Evolutionary conservation across 2,113 vertebrate genomes (phyloP), one percentile per base, ranked within the genome.

Genomic region (Ariopsis seemanni): DNA sequence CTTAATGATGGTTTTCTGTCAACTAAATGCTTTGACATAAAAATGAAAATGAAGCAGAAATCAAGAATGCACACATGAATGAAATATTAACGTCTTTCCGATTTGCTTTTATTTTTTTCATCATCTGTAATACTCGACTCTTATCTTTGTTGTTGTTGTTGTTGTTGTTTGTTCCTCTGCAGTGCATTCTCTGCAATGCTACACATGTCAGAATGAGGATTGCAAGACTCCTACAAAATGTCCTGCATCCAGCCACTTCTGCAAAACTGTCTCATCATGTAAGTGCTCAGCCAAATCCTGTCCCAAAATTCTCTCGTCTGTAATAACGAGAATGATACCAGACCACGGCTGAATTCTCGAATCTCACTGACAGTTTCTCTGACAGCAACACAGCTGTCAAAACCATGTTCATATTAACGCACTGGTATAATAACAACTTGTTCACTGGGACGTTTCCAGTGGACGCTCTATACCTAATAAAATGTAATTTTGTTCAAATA

Each of bases 121-220:
- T 42, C 34, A 42, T 42, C 42, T 42, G 3, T 42, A 3, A 42
- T 42, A 42, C 42, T 42, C 42, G 2, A 42, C 42, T 69, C 11
- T 69, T 30, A 30, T 30, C 4, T 67, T 15, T 67, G 20, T 25
- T 62, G 2, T 52, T 0, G 20, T 75, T 62, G 18, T 50, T 6
- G 83, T 50, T 87, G 53, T 57, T n/a, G 48, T n/a, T 82, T 80
- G n/a, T 25, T 20, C 83, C 30, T 82, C 74, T 2, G 18, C 80
- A 94, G 94, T 94, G 89, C 85, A 93, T 79, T 75, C 92, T 0
- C 91, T 94, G 79, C 80, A 0, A 15, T 94, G 94, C 86, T 93
- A 80, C 88, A 90, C 85, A 22, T 95, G 94, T 0, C 17, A 7
- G 0, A 63, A 88, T 18, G 1, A 0, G 0, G 0, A 30, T 6